Evolutionary conservation across 2,888 invertebrate genomes (phyloP).

Genomic region (Diploptera punctata): DNA sequence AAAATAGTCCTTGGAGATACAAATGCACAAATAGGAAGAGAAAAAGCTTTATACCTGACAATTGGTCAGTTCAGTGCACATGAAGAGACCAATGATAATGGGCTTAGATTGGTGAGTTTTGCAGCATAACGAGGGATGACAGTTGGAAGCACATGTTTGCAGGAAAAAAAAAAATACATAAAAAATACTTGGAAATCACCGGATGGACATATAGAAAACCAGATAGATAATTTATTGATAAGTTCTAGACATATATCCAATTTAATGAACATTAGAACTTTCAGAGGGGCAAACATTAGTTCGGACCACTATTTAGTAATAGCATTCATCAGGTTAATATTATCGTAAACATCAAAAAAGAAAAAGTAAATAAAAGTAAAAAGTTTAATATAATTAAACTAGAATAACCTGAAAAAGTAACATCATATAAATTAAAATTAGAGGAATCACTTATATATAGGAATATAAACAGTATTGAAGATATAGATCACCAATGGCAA

Average conservation of each 20-base stretch:
- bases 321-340: background rate
- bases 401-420: background rate
- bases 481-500: background rate
- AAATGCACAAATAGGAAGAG: too few species aligned
- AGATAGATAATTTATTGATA: background rate
- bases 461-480: background rate
- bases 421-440: background rate
- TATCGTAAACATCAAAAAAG: background rate
- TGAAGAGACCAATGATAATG: too few species aligned
- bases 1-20: too few species aligned
- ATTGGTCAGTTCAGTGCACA: too few species aligned
- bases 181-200: too few species aligned
- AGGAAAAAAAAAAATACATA: too few species aligned
- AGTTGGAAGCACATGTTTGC: too few species aligned
- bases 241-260: background rate
- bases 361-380: background rate
- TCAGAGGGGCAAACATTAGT: background rate
- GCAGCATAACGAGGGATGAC: too few species aligned
- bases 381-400: background rate
- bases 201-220: too few species aligned
- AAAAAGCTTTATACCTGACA: too few species aligned
- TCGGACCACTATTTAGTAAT: background rate
- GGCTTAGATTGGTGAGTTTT: too few species aligned
- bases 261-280: background rate
- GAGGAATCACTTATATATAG: background rate